Evolutionary conservation across 2,888 invertebrate species (phyloP).

Genomic region (Adelognathus sp.): DNA sequence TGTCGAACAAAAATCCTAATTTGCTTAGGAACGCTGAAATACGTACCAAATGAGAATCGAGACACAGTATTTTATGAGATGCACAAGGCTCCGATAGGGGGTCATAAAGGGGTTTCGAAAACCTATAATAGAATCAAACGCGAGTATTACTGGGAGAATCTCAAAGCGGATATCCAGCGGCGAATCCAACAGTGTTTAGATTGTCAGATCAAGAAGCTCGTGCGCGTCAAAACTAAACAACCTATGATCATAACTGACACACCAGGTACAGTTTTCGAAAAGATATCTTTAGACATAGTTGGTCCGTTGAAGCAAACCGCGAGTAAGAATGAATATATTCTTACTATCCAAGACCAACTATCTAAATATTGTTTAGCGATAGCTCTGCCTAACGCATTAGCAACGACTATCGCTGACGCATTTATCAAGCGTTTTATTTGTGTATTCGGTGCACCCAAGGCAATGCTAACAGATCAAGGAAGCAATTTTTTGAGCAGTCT

Average conservation of each 20-base stretch:
- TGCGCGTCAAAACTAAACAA: slow-evolving; percentile 45
- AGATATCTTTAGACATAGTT: slow-evolving; percentile 55
- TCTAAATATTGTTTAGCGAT: slow-evolving; percentile 50
- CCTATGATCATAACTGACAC: slow-evolving; percentile 59
- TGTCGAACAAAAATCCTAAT: too few relatives aligned
- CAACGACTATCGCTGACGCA: slow-evolving; percentile 59
- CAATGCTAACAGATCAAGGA: slow-evolving; percentile 62
- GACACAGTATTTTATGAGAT: slow-evolving; percentile 36
- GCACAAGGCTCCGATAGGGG: slow-evolving; percentile 42
- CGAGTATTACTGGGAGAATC: slow-evolving; percentile 50
- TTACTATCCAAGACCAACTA: slow-evolving; percentile 55
- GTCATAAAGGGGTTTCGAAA: too few relatives aligned
- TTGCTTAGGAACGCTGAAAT: too few relatives aligned
- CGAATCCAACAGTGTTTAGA: slow-evolving; percentile 38
- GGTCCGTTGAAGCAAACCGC: slow-evolving; percentile 53
- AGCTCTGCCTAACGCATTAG: slow-evolving; percentile 40
- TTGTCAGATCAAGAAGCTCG: slow-evolving; percentile 57
- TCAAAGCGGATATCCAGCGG: slow-evolving; percentile 50
- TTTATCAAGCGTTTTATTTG: slow-evolving; percentile 59
- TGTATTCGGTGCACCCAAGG: slow-evolving; percentile 54
- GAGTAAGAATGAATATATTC: slow-evolving; percentile 57
- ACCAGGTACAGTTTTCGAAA: slow-evolving; percentile 43
- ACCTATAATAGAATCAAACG: slow-evolving; percentile 52
- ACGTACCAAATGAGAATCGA: neutral
- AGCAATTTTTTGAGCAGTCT: slow-evolving; percentile 58